Evolutionary conservation across 2,888 invertebrate genomes (phyloP).

Genomic region (Fragum sueziense): DNA sequence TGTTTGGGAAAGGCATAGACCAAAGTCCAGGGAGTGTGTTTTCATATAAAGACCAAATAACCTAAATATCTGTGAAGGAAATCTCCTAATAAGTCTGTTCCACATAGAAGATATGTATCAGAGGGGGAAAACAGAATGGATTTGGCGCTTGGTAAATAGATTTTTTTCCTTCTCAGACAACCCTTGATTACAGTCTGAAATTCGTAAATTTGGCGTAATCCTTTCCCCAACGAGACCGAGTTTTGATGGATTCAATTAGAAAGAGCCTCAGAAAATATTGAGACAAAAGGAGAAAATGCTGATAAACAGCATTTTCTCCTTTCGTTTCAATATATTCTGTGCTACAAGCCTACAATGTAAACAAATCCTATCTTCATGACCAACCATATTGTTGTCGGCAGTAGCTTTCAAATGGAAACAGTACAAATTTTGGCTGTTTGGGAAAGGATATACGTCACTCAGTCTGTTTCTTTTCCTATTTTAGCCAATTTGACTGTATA

Average conservation of each 20-base stretch:
- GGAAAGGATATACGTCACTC: not conserved
- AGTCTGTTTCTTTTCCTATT: no score
- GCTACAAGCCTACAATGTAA: not conserved
- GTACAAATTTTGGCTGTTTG: not conserved
- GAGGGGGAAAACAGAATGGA: not conserved
- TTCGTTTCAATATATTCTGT: not conserved
- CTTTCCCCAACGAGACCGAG: not conserved
- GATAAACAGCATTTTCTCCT: not conserved
- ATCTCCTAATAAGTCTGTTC: not conserved
- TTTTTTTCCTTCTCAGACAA: not conserved
- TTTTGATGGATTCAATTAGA: no score
- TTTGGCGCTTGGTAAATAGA: not conserved
- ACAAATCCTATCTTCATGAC: not conserved
- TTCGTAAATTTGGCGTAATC: not conserved
- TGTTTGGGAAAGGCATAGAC: no score
- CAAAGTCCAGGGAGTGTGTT: no score
- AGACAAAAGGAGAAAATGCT: slow-evolving; percentile 3
- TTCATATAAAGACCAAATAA: not conserved
- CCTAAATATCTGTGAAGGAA: not conserved
- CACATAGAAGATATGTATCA: not conserved
- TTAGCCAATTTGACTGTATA: no score
- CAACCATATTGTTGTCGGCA: not conserved
- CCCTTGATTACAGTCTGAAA: not conserved
- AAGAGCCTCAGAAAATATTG: not conserved
- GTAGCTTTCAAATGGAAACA: not conserved